Evolutionary conservation across 2,888 invertebrate species (phyloP), one percentile per base, ranked within the genome.

Genomic region (Spisula subtruncata): DNA sequence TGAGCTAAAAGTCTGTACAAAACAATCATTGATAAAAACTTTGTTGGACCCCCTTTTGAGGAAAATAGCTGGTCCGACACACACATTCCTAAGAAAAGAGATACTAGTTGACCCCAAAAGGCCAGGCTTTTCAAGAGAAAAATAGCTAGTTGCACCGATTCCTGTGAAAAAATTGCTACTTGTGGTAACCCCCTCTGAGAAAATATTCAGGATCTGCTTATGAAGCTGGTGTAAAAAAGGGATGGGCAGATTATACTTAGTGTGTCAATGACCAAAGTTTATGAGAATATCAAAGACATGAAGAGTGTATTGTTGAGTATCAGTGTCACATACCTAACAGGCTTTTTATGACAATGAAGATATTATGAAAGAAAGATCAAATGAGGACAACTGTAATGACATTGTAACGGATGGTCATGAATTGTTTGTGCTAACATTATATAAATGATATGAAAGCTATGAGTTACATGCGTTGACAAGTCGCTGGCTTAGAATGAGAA

Each of bases 351-450:
- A 75, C 18, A 32, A 4, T 32, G 18, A 32, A 35, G 75, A 75
- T 75, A 75, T 32, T 32, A 32, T 6, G 75, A 32, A 29, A 75
- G 25, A 75, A 75, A 75, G 35, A 75, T 32, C 32, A 16, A 32
- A 8, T 75, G 12, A 29, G 18, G 18, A 32, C 5, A 32, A 0
- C 16, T 75, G 35, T 25, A 12, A 35, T 75, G 75, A 75, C 75
- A 32, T 75, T 75, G 75, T 75, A 18, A 32, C 14, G 32, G 32
- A 32, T 35, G 32, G 16, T 41, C 32, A 32, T 32, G 32, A 75
- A 75, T 66, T 66, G 60, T 66, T 66, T 66, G 60, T 25, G 60
- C 25, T 66, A n/a, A 66, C 10, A n/a, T 66, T 66, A 66, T 66
- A 4, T 25, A 25, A 66, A 25, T 66, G 41, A n/a, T 18, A 56